Evolutionary conservation across 2,113 vertebrate genomes (phyloP).

Genomic region (Stigmatopora nigra): DNA sequence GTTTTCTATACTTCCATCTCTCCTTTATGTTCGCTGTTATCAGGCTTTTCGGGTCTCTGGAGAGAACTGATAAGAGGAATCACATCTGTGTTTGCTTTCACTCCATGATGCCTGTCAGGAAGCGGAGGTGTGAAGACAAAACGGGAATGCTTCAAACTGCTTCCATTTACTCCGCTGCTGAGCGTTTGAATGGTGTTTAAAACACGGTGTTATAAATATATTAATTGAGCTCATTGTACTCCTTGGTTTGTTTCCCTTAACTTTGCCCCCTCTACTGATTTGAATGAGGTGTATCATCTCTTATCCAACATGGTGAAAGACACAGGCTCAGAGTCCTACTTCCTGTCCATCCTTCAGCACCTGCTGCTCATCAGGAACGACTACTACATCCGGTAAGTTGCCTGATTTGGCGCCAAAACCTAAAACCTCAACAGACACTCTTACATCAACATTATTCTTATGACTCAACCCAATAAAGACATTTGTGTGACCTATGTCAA

Average conservation of each 20-base stretch:
- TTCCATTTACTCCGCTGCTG: not conserved
- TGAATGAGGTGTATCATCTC: conserved; percentile 91
- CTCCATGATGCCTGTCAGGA: conserved; percentile 52
- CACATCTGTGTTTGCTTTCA: conserved; percentile 48
- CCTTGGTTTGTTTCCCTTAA: conserved; percentile 71
- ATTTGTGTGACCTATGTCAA: not conserved
- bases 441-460: not conserved
- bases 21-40: conserved; percentile 43
- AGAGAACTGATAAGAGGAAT: conserved; percentile 48
- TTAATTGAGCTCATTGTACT: not conserved
- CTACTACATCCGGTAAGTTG: conserved; percentile 84
- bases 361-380: conserved; percentile 93
- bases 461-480: not conserved
- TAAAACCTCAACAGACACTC: not conserved
- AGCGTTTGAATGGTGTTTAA: conserved; percentile 10
- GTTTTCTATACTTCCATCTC: conserved; percentile 41
- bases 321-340: conserved; percentile 83
- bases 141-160: not conserved
- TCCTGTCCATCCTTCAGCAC: conserved; percentile 93
- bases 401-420: not conserved
- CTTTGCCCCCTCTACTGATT: conserved; percentile 73
- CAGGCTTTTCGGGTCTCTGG: conserved; percentile 42
- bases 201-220: not conserved
- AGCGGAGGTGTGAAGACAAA: conserved; percentile 20
- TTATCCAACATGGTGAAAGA: conserved; percentile 95